These are phyloP conservation scores for Leptinotarsa lineolata DNA, from an alignment of 1,140 invertebrate genomes.

Conservation along the genomic window DNA sequence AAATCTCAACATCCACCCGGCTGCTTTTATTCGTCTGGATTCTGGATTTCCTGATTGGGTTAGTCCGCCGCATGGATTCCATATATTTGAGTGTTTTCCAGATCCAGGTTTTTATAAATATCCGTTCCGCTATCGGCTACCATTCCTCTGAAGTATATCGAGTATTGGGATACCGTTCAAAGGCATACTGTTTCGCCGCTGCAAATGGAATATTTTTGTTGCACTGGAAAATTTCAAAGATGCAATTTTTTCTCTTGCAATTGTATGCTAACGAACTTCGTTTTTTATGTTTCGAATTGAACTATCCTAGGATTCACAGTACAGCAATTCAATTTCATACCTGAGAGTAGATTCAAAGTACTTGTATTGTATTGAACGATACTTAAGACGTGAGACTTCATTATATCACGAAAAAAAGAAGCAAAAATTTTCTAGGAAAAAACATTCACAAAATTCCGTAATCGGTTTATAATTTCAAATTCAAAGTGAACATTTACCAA, in stretches of 20 bases:
- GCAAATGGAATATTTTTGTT: not conserved
- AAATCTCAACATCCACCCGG: constrained; percentile 26
- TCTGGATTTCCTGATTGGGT: constrained; percentile 33
- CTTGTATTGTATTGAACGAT: too few species aligned
- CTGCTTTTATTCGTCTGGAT: constrained; percentile 28
- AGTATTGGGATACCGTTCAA: not conserved
- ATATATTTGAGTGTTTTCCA: constrained; percentile 36
- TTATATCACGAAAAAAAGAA: too few species aligned
- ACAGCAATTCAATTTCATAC: too few species aligned
- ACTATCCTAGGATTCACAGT: too few species aligned
- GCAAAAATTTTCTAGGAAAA: too few species aligned
- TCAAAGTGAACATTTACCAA: too few species aligned
- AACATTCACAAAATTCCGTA: too few species aligned
- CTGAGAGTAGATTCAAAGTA: too few species aligned
- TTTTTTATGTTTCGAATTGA: too few species aligned
- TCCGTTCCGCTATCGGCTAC: not conserved
- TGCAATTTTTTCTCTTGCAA: not conserved
- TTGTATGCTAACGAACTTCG: not conserved
- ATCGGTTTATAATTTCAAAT: too few species aligned
- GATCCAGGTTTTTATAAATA: constrained; percentile 30
- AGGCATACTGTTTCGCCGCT: not conserved
- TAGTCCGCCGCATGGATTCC: constrained; percentile 30
- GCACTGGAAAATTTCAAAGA: not conserved
- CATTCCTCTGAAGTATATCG: not conserved
- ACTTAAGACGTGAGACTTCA: too few species aligned